Base-by-base conservation (phyloP, 2,113 vertebrate genomes). In the Centropristis striata region DNA sequence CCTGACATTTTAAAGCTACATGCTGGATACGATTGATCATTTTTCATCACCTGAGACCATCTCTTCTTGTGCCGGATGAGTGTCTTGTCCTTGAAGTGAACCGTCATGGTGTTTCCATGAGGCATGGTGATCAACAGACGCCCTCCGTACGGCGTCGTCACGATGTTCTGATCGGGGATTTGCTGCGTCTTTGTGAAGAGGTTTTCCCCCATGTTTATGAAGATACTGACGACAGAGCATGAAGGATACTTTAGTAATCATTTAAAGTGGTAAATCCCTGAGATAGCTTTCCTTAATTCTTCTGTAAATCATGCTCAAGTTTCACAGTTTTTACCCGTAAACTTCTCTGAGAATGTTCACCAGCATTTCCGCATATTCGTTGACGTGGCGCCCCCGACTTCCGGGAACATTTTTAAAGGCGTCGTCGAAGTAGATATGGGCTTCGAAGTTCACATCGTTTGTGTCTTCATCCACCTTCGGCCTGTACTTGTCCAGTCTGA, bases 31-130 rank as follows among this genome's bases (percentile, higher is more conserved):
- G 21, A 15, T 23, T 67, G 8, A 32, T 32, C 0, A 15, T 28
- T 3, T 32, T 3, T 11, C 6, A 16, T 14, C 3, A 93, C 92
- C 88, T 93, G 92, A 28, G 91, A 93, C 92, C 92, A 92, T 25
- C 92, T 86, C 71, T 93, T 94, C 71, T 91, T 92, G 84, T 93
- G 88, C 14, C 92, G 91, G 27, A 93, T 92, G 41, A 66, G 77
- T 1, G 69, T 10, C n/a, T 90, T 92, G 82, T 93, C 88, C 76
- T 93, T 93, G 47, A 90, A 83, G 75, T 93, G 91, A 47, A 93
- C 49, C 27, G 71, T 37, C 13, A 94, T n/a, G 4, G 9, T 44
- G 69, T 93, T 94, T 14, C 90, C 90, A 10, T 78, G 18, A 9
- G 93, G 93, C 55, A 94, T 84, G 2, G 16, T 86, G 53, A 91